Base-by-base conservation (phyloP, 2,888 invertebrate species). In the Mechanitis messenoides region DNA sequence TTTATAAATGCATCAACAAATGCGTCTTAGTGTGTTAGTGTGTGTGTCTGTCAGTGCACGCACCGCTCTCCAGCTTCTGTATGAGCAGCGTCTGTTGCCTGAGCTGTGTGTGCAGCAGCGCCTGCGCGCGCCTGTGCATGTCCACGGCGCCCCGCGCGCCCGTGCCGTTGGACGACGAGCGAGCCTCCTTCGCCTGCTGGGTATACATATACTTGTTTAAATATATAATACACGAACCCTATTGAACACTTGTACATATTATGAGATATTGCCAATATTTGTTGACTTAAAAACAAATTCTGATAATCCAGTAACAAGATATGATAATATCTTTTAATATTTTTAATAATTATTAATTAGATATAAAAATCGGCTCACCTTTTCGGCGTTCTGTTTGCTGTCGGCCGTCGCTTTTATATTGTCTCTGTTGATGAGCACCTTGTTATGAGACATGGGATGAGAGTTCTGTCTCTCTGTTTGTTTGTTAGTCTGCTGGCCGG, bases 71-170 rank as follows among this genome's bases (percentile, higher is more conserved):
- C 38, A 97, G 91, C 66, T 95, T 93, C 70, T 95, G 94, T 63
- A 98, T 93, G 33, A 98, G 90, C 59, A 94, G 85, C 77, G 95
- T 95, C 86, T 98, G 96, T 74, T 97, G 96, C 45, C 94, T 93
- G n/a, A 98, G 87, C 79, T 97, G 96, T 65, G 95, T 96, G 68
- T 96, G 94, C n/a, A 98, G 83, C 64, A 98, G 80, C 68, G 95
- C 95, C 73, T 96, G 96, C 68, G 97, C 97, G 0, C 97, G 91
- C 75, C 96, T 95, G 60, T 95, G 93, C 73, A 97, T 87, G 74
- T 97, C 95, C 9, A 42, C 42, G 42, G 42, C 42, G 1, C 42
- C 50, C 1, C 31, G 50, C 1, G 9, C 31, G 3, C 81, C 82
- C 20, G 72, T 72, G 0, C 83, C 84, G 72, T 83, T 84, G 0